Conservation (phyloP, 2,113 vertebrate genomes). For the Sceloporus undulatus region DNA sequence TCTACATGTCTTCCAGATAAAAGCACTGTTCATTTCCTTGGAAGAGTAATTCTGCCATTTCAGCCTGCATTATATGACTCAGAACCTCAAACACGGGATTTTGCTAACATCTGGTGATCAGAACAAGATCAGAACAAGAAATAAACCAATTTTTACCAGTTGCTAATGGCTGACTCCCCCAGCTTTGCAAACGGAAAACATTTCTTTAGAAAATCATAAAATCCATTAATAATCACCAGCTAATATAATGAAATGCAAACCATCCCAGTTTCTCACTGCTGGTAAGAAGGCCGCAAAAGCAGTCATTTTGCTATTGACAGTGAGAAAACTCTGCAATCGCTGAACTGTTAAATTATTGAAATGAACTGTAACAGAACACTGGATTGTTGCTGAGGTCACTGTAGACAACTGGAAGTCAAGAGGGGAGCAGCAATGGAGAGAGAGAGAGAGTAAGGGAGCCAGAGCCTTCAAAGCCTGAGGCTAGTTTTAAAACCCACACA, state of each 20-base stretch:
- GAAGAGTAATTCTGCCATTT: slow-evolving; percentile 75
- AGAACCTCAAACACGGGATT: slow-evolving; percentile 83
- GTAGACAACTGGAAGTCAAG: slow-evolving; percentile 79
- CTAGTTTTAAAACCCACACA: slow-evolving; percentile 81
- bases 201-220: slow-evolving; percentile 73
- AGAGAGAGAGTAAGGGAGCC: slow-evolving; percentile 63
- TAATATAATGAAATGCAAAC: slow-evolving; percentile 83
- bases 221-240: slow-evolving; percentile 79
- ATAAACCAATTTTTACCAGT: slow-evolving; percentile 76
- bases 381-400: slow-evolving; percentile 83
- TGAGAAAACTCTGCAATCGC: slow-evolving; percentile 83
- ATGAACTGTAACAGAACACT: slow-evolving; percentile 86
- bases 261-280: slow-evolving; percentile 67
- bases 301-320: slow-evolving; percentile 78
- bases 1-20: slow-evolving; percentile 71
- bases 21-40: slow-evolving; percentile 73
- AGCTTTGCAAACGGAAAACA: slow-evolving; percentile 21
- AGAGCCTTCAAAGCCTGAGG: slow-evolving; percentile 82
- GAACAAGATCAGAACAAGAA: slow-evolving; percentile 68
- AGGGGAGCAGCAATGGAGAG: slow-evolving; percentile 73
- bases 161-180: slow-evolving; percentile 69
- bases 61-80: slow-evolving; percentile 72
- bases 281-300: slow-evolving; percentile 61
- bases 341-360: slow-evolving; percentile 88
- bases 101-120: slow-evolving; percentile 78